Evolutionary conservation across 1,140 invertebrate genomes (phyloP), one percentile per base, ranked within the genome.

Genomic region (Scaptomyza hsui): DNA sequence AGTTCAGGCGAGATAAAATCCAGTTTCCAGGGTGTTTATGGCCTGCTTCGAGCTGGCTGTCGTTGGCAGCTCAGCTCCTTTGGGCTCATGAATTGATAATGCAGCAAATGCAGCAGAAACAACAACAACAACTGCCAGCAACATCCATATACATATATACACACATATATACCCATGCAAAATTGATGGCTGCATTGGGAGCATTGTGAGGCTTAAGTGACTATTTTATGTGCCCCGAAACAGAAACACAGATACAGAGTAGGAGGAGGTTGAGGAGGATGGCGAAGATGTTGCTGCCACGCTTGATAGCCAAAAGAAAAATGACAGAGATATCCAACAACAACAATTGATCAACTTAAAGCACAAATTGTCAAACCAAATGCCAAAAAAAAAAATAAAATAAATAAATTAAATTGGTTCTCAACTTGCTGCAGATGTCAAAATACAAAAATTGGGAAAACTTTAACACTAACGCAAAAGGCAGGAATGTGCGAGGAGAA

Each of bases 81-180:
- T 63, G 61, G 24, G 52, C 81, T 77, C 77, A 86, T 86, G 81
- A 85, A 85, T 85, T 86, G 81, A 71, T 85, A 86, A 86, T 86
- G 76, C 81, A 77, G 72, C 71, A 83, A 78, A 77, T 85, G 80
- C 80, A 85, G 81, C 69, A 59, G 37, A 49, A 51, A 44, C 61
- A 29, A 10, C 16, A 42, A 32, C 13, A 39, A 21, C 47, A 59
- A 42, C 51, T 15, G 13, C n/a, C 2, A 18, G 10, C 42, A 29
- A 48, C 13, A 42, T 24, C n/a, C n/a, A 75, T 48, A 64, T 41
- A 75, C 35, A 51, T 60, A 78, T 44, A 74, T 64, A 71, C 48
- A 64, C 37, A 75, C 35, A 56, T 60, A 77, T 44, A 71, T 69
- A 70, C 64, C 41, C 78, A 76, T 76, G 63, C 72, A 83, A 80